A percentile compares a stretch with the other conserved stretches of the same genome.
Evolutionary conservation across 2,797 vertebrate species (phyloP).

Genomic region (Phylloscopus collybita): DNA sequence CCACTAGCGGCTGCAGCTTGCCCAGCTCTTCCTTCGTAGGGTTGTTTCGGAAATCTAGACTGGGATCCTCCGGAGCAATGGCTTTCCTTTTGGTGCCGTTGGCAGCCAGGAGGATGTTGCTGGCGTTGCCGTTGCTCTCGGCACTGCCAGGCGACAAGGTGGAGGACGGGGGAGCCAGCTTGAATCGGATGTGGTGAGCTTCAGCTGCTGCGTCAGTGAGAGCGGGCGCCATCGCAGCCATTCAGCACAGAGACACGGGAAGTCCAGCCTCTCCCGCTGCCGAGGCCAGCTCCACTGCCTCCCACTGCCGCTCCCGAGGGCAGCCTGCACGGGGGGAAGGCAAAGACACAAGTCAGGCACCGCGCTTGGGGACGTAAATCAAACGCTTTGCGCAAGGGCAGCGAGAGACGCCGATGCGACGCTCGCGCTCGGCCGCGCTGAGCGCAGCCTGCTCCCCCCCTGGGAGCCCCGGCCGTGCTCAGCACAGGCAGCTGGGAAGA

Average conservation of each 20-base stretch:
- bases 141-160: slow-evolving; percentile 93
- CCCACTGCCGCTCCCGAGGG: slow-evolving; percentile 88
- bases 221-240: slow-evolving; percentile 99
- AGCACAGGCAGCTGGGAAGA: not conserved
- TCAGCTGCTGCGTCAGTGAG: slow-evolving; percentile 99
- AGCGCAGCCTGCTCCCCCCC: not conserved
- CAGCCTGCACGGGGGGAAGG: slow-evolving; percentile 77
- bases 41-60: slow-evolving; percentile 86
- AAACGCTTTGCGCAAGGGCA: accelerated
- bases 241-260: slow-evolving; percentile 97
- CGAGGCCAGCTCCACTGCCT: slow-evolving; percentile 89
- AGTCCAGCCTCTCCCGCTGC: slow-evolving; percentile 87
- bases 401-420: accelerated
- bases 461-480: accelerated
- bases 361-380: accelerated
- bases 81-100: slow-evolving; percentile 92
- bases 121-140: slow-evolving; percentile 95
- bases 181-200: slow-evolving; percentile 99
- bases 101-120: slow-evolving; percentile 91
- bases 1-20: slow-evolving; percentile 93
- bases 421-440: accelerated
- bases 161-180: slow-evolving; percentile 97
- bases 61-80: slow-evolving; percentile 83
- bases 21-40: slow-evolving; percentile 87
- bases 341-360: not conserved